A percentile compares a stretch with the other conserved stretches of the same genome.
Conservation (phyloP, 2,113 vertebrate genomes). For the Cynopterus brachyotis region DNA sequence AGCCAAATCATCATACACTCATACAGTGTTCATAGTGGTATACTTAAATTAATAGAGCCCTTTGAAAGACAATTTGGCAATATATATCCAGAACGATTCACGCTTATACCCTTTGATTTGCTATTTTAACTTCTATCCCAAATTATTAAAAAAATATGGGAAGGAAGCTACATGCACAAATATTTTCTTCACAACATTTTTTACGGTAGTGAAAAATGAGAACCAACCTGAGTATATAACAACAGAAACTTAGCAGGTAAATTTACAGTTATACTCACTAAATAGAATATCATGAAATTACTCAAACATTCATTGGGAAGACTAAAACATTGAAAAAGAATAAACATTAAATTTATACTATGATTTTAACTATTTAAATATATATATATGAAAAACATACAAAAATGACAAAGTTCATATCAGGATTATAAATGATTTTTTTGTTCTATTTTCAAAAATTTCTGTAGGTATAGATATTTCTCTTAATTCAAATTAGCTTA, state of each 20-base stretch:
- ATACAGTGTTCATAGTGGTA: neutral
- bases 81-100: neutral
- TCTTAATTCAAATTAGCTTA: constrained; percentile 24
- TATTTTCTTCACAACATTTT: constrained; percentile 31
- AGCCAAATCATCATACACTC: neutral
- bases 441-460: neutral
- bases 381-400: neutral
- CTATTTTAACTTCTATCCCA: neutral
- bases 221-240: neutral
- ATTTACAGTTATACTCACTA: neutral
- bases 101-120: neutral
- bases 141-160: neutral
- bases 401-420: neutral
- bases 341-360: constrained; percentile 6
- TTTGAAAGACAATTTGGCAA: constrained; percentile 11
- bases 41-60: neutral
- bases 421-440: neutral
- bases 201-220: constrained; percentile 17
- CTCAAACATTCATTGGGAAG: constrained; percentile 28
- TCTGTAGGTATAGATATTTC: neutral
- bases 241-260: neutral
- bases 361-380: constrained; percentile 24
- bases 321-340: neutral
- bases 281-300: neutral
- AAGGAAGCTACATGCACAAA: neutral